Evolutionary conservation across 2,797 vertebrate species (phyloP), one percentile per base, ranked within the genome.

Genomic region (Hyperoplus lanceolatus): DNA sequence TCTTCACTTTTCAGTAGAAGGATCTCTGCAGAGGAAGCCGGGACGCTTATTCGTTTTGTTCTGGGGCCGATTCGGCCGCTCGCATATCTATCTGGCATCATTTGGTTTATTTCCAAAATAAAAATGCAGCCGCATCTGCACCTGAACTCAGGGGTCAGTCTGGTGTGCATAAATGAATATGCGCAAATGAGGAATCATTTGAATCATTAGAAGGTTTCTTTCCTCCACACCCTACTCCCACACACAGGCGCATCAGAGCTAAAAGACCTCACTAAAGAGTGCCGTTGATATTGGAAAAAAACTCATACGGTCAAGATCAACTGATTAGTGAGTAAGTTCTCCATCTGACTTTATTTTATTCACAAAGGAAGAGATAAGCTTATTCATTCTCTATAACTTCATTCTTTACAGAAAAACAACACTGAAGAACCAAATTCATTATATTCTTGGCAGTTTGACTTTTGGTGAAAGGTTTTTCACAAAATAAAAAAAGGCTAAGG

Each of bases 101-200:
- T 77, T 88, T 87, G 82, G 85, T 87, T 69, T 1, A 36, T 29
- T 79, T 92, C 83, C 87, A 87, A 81, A 81, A 29, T 29, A 68
- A 64, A 71, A 77, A 65, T 0, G 39, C 71, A 60, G 1, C 62
- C 2, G 54, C 73, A 79, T 77, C 68, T 87, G 18, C 89, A 90
- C 89, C 91, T 90, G 84, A 88, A 81, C 86, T 68, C 53, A 0
- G 16, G 73, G 88, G 89, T 89, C 89, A 79, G 75, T 62, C 46
- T 18, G 55, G 46, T 56, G 61, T 59, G 67, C 2, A 6, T 4
- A 56, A 57, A 77, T 3, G 8, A 64, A 69, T 14, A 42, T 15
- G 41, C 2, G 49, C 42, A 14, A n/a, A 42, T 5, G 29, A 60
- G 75, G 4, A 6, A n/a, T n/a, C n/a, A n/a, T 61, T 62, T 42